phyloP scores from a whole-genome alignment of 2,888 invertebrate species.

The Sericinus montela region DNA sequence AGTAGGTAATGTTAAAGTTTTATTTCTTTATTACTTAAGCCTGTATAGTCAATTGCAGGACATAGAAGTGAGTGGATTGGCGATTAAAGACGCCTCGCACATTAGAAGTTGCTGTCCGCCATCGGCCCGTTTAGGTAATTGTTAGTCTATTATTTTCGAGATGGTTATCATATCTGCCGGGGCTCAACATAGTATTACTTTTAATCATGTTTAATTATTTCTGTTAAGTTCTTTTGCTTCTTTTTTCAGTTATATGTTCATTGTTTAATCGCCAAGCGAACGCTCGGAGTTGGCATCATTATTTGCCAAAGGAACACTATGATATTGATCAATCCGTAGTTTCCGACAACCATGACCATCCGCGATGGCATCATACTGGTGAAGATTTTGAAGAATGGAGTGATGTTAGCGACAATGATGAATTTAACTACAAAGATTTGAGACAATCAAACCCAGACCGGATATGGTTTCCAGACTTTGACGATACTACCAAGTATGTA shows the following conservation, averaged over 20 bases:
- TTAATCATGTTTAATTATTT: too few relatives aligned
- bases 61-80: too few relatives aligned
- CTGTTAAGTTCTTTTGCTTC: too few relatives aligned
- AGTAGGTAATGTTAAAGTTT: too few relatives aligned
- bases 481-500: slow-evolving; percentile 2
- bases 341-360: slow-evolving; percentile 3
- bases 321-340: not conserved
- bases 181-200: too few relatives aligned
- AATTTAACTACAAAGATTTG: not conserved
- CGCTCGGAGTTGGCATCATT: slow-evolving; percentile 2
- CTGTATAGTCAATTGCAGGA: too few relatives aligned
- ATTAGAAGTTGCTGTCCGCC: too few relatives aligned
- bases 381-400: not conserved
- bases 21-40: too few relatives aligned
- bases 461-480: slow-evolving; percentile 14
- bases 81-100: too few relatives aligned
- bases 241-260: slow-evolving; percentile 6
- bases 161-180: too few relatives aligned
- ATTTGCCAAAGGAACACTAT: not conserved
- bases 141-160: too few relatives aligned
- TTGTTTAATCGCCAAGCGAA: not conserved
- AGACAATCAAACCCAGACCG: slow-evolving; percentile 11
- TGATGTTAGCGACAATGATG: not conserved
- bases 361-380: not conserved
- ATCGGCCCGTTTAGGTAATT: too few relatives aligned